phyloP scores from a whole-genome alignment of 2,113 vertebrate genomes.

The Oryzias javanicus region DNA sequence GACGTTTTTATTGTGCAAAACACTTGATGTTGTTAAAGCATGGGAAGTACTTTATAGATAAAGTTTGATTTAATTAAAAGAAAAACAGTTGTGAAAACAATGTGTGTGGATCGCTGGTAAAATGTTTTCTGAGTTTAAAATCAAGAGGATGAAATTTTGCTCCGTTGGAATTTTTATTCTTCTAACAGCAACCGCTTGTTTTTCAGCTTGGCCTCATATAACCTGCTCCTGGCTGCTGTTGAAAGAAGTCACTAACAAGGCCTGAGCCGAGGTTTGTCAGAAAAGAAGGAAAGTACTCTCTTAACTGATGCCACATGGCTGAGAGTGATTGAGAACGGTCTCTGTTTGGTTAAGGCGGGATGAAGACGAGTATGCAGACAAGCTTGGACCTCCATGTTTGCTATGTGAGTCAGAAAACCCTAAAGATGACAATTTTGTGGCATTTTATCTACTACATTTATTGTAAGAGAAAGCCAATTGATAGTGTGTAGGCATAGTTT shows the following conservation, averaged over 20 bases:
- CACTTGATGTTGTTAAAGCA: too few relatives aligned
- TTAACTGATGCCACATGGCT: constrained; percentile 32
- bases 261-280: constrained; percentile 12
- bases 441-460: too few relatives aligned
- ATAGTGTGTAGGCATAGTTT: not conserved
- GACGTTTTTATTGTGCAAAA: too few relatives aligned
- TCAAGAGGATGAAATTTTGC: not conserved
- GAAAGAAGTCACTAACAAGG: constrained; percentile 18
- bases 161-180: not conserved
- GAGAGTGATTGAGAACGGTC: not conserved
- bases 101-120: not conserved
- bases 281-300: constrained; percentile 9
- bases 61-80: not conserved
- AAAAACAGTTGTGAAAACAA: not conserved
- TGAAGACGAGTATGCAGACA: not conserved
- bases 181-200: not conserved
- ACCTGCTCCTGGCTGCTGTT: constrained; percentile 14
- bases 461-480: not conserved
- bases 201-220: constrained; percentile 3
- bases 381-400: not conserved
- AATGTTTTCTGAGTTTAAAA: not conserved
- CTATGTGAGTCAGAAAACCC: not conserved
- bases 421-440: not conserved
- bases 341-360: not conserved
- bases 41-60: too few relatives aligned